These are phyloP conservation scores for Cynodonichthys magdalenae DNA, from an alignment of 2,797 vertebrate genomes.

Conservation along the genomic window DNA sequence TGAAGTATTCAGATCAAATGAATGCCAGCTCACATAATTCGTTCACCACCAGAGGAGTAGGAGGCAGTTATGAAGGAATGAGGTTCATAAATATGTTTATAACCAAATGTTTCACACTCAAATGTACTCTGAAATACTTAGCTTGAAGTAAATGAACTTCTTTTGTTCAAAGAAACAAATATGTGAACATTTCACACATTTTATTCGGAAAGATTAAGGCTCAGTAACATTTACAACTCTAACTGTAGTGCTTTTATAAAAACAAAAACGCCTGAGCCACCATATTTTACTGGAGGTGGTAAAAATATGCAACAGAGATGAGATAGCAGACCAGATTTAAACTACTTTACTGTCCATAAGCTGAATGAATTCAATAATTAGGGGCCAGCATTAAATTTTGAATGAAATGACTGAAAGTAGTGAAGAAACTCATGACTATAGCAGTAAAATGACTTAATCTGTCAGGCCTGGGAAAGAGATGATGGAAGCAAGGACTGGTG, in stretches of 20 bases:
- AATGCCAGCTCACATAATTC: slow-evolving; percentile 28
- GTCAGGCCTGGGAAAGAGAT: neutral
- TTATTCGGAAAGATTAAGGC: no score
- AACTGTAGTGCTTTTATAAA: no score
- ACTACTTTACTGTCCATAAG: slow-evolving; percentile 52
- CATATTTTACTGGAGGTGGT: slow-evolving; percentile 45
- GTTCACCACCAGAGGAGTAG: slow-evolving; percentile 44
- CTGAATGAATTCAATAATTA: slow-evolving; percentile 76
- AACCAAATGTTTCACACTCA: slow-evolving; percentile 41
- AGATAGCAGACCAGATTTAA: slow-evolving; percentile 46
- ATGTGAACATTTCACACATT: neutral
- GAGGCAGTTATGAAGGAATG: slow-evolving; percentile 45
- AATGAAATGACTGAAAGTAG: slow-evolving; percentile 67
- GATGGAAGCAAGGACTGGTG: neutral
- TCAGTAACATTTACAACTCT: no score
- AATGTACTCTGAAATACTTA: slow-evolving; percentile 13
- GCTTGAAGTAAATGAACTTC: slow-evolving; percentile 10
- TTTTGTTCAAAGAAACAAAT: neutral
- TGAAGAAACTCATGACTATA: slow-evolving; percentile 51
- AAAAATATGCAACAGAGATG: slow-evolving; percentile 43
- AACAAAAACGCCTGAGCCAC: neutral
- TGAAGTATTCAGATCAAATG: slow-evolving; percentile 47
- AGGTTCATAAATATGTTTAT: slow-evolving; percentile 35
- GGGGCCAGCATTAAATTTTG: slow-evolving; percentile 69
- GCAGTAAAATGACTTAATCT: slow-evolving; percentile 31